A percentile compares a stretch with the other conserved stretches of the same genome.
Conservation (phyloP, 2,888 invertebrate genomes). For the Drosophila suboccidentalis region DNA sequence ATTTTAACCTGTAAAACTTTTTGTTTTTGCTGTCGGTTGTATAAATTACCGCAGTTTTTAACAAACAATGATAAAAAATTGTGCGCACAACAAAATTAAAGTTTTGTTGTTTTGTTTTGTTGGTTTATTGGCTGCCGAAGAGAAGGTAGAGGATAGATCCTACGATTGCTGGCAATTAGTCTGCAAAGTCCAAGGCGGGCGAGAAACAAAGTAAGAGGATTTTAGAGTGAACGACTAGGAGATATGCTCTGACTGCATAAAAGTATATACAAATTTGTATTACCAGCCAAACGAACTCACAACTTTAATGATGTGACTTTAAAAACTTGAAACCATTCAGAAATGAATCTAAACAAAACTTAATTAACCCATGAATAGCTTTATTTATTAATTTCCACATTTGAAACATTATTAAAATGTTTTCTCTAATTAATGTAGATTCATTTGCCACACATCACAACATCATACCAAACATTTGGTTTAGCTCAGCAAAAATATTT, state of each 20-base stretch:
- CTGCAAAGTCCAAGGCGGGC: constrained; percentile 55
- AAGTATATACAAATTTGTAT: not conserved
- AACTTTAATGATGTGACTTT: not conserved
- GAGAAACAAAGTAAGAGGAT: constrained; percentile 6
- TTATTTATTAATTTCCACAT: not conserved
- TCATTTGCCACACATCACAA: constrained; percentile 3
- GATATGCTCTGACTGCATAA: not conserved
- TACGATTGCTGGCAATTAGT: constrained; percentile 68
- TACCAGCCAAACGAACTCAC: not conserved
- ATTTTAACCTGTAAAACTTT: constrained; percentile 60
- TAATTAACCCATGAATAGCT: not conserved
- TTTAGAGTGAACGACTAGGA: not conserved
- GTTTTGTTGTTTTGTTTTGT: constrained; percentile 56
- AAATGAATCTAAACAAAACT: not conserved
- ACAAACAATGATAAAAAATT: constrained; percentile 78
- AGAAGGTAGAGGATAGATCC: constrained; percentile 8
- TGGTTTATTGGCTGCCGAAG: constrained; percentile 14
- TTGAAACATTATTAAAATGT: not conserved
- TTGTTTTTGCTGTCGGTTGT: constrained; percentile 62
- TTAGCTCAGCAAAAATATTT: constrained; percentile 17
- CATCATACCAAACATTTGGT: not conserved
- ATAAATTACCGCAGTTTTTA: constrained; percentile 81
- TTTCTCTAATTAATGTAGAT: constrained; percentile 9
- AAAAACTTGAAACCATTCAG: not conserved
- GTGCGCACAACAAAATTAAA: constrained; percentile 66